phyloP scores from a whole-genome alignment of 2,888 invertebrate genomes.

The Leptinotarsa haldemani region DNA sequence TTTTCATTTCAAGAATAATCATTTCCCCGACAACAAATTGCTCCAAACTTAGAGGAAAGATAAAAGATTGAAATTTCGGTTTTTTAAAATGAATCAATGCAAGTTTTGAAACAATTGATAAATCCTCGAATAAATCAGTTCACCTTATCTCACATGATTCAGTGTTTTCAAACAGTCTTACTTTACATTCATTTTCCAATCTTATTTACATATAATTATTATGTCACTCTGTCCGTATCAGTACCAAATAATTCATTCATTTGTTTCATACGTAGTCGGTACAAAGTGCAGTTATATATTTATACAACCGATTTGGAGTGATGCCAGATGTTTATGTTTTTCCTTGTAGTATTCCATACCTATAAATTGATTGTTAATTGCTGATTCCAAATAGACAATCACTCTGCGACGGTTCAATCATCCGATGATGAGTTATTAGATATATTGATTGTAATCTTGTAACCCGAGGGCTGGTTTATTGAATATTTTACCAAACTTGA shows the following conservation, averaged over 20 bases:
- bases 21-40: not conserved
- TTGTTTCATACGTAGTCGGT: slow-evolving; percentile 23
- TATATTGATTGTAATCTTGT: no score
- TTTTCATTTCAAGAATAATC: no score
- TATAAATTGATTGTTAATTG: slow-evolving; percentile 1
- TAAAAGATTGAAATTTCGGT: no score
- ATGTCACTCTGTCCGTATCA: slow-evolving; percentile 11
- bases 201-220: slow-evolving; percentile 24
- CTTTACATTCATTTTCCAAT: not conserved
- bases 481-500: no score
- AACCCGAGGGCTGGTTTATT: no score
- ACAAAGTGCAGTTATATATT: slow-evolving; percentile 19
- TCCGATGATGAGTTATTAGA: not conserved
- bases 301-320: slow-evolving; percentile 19
- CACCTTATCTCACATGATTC: not conserved
- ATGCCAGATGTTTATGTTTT: slow-evolving; percentile 16
- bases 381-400: not conserved
- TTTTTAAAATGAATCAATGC: not conserved
- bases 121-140: not conserved
- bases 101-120: not conserved
- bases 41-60: not conserved
- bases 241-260: slow-evolving; percentile 24
- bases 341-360: not conserved
- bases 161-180: slow-evolving; percentile 6
- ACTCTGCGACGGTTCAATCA: not conserved